Percentiles rank a stretch among this genome's conserved stretches.
These are phyloP conservation scores for Heliothis peltigera DNA, from an alignment of 2,888 invertebrate species.

Conservation along the genomic window DNA sequence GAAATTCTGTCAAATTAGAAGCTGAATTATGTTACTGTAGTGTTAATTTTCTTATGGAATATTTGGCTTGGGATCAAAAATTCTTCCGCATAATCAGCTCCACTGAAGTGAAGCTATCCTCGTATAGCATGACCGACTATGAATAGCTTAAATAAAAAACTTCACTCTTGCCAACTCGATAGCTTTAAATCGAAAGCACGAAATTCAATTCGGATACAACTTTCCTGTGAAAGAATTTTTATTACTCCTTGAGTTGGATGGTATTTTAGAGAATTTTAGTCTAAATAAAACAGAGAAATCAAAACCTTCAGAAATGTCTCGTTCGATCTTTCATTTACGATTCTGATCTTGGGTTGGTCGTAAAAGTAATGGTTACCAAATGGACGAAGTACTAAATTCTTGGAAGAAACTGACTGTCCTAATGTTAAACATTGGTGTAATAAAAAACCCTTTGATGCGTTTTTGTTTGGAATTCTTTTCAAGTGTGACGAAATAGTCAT, in stretches of 20 bases:
- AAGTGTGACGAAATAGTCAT: constrained; percentile 38
- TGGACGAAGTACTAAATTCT: constrained; percentile 57
- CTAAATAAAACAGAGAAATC: constrained; percentile 57
- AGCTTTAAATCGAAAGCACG: constrained; percentile 64
- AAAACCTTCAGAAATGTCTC: constrained; percentile 59
- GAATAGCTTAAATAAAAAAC: constrained; percentile 46
- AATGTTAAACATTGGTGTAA: constrained; percentile 51
- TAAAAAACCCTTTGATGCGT: constrained; percentile 42
- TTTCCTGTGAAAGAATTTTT: constrained; percentile 62
- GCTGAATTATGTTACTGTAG: constrained; percentile 41
- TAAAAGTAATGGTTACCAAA: constrained; percentile 61
- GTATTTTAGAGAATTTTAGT: constrained; percentile 49
- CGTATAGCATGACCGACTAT: constrained; percentile 23
- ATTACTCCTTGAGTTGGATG: constrained; percentile 59
- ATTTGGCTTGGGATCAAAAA: constrained; percentile 63
- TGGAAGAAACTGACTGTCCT: constrained; percentile 43
- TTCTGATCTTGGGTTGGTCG: constrained; percentile 54
- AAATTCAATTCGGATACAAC: constrained; percentile 68
- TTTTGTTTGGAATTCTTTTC: constrained; percentile 38
- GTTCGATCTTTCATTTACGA: constrained; percentile 60
- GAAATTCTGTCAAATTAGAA: constrained; percentile 43
- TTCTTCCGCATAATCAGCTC: constrained; percentile 51
- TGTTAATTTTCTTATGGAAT: constrained; percentile 59
- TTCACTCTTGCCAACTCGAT: constrained; percentile 48
- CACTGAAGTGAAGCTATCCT: constrained; percentile 25